phyloP scores from a whole-genome alignment of 2,888 invertebrate genomes.

The Hirtodrosophila alboralis region DNA sequence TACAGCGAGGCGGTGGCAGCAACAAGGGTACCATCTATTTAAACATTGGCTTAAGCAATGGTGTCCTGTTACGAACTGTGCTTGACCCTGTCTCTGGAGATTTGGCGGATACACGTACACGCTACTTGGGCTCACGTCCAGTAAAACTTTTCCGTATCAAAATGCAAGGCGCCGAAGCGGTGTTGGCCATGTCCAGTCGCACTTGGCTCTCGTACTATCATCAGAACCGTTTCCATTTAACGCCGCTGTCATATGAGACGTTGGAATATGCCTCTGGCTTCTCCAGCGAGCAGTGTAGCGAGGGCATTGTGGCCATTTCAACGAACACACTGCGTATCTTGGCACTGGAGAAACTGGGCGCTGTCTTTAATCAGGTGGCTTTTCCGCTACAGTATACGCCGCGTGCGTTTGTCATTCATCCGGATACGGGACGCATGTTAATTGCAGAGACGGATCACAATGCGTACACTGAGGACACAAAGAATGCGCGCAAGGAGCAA shows the following conservation, averaged over 20 bases:
- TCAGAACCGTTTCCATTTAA: constrained; percentile 97
- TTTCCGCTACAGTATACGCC: constrained; percentile 98
- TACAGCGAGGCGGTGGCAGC: constrained; percentile 81
- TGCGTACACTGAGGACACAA: constrained; percentile 98
- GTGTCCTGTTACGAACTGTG: constrained; percentile 95
- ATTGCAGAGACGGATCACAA: constrained; percentile 99
- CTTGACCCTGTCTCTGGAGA: constrained; percentile 98
- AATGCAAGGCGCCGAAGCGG: constrained; percentile 98
- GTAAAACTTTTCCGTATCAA: constrained; percentile 98
- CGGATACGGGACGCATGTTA: constrained; percentile 94
- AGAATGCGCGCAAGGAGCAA: constrained; percentile 94
- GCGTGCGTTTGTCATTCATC: constrained; percentile 96
- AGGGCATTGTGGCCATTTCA: constrained; percentile 99
- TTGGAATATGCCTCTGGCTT: constrained; percentile 99
- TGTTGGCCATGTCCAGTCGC: constrained; percentile 98
- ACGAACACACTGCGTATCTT: constrained; percentile 98
- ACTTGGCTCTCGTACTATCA: constrained; percentile 99
- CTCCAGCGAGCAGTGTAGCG: constrained; percentile 98
- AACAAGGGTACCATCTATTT: constrained; percentile 92
- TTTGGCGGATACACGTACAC: constrained; percentile 97
- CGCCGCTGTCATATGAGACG: constrained; percentile 97
- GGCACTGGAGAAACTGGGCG: constrained; percentile 98
- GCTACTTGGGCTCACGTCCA: constrained; percentile 97
- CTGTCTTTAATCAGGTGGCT: constrained; percentile 98
- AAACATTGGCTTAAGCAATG: constrained; percentile 98